Evolutionary conservation across 2,888 invertebrate species (phyloP).

Genomic region (Himalopsyche tibetana): DNA sequence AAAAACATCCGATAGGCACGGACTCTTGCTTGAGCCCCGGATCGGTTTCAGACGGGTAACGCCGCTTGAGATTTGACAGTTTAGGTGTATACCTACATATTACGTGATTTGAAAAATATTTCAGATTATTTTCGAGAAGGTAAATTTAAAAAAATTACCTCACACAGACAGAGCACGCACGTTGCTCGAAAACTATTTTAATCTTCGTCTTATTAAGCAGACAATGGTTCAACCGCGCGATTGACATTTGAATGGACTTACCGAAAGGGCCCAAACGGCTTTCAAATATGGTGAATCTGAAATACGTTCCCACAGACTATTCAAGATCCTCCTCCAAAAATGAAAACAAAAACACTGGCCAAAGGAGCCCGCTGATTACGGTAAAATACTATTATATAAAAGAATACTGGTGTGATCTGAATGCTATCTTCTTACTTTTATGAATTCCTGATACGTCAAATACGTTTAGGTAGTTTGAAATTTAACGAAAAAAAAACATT

Average conservation of each 20-base stretch:
- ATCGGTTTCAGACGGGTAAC: too few species aligned
- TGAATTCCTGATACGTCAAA: neutral
- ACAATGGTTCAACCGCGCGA: neutral
- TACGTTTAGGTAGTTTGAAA: too few species aligned
- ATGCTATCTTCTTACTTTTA: neutral
- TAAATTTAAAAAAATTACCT: too few species aligned
- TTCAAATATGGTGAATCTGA: constrained; percentile 25
- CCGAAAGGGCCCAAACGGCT: constrained; percentile 7
- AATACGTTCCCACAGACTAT: constrained; percentile 29
- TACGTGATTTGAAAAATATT: too few species aligned
- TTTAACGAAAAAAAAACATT: neutral
- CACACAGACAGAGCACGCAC: neutral
- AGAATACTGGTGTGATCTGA: neutral
- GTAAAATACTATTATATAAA: neutral
- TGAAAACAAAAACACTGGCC: neutral
- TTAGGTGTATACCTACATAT: too few species aligned
- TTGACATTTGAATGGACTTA: constrained; percentile 19
- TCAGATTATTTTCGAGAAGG: too few species aligned
- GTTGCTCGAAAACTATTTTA: neutral
- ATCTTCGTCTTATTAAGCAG: constrained; percentile 35
- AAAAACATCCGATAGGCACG: too few species aligned
- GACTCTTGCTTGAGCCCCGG: too few species aligned
- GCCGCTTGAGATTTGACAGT: too few species aligned
- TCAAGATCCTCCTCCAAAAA: constrained; percentile 21
- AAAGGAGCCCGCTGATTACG: constrained; percentile 19